Percentiles rank a stretch among this genome's conserved stretches.
Conservation (phyloP, 1,140 invertebrate genomes). For the Drosophila nebulosa region DNA sequence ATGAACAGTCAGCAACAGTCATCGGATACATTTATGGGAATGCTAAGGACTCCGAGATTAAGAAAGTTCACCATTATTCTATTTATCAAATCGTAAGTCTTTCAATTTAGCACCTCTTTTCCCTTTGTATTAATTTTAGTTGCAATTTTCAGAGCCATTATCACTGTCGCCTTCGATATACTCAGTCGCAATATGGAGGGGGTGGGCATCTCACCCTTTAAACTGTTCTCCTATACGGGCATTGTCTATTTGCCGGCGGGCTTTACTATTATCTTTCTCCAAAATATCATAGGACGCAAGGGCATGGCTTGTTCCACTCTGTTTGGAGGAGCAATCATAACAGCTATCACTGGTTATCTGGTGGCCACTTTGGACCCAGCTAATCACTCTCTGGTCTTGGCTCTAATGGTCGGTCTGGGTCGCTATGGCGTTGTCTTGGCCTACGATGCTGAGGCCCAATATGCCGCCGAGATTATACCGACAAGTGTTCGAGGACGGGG, state of each 20-base stretch:
- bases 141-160: constrained; percentile 81
- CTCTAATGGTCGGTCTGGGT: constrained; percentile 82
- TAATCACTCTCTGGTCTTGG: constrained; percentile 51
- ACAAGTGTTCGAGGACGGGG: constrained; percentile 84
- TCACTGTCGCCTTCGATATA: constrained; percentile 84
- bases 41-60: constrained; percentile 82
- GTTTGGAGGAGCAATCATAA: constrained; percentile 82
- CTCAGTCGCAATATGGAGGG: constrained; percentile 84
- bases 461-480: constrained; percentile 85
- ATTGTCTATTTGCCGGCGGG: constrained; percentile 83
- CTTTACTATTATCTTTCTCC: constrained; percentile 82
- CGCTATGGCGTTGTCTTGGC: constrained; percentile 84
- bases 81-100: constrained; percentile 84
- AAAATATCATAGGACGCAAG: constrained; percentile 84
- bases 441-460: constrained; percentile 85
- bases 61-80: constrained; percentile 83
- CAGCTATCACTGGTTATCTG: constrained; percentile 68
- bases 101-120: background rate
- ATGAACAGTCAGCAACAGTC: constrained; percentile 35
- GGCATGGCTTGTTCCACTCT: constrained; percentile 83
- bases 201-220: constrained; percentile 83
- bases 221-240: constrained; percentile 83
- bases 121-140: background rate
- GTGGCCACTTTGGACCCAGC: constrained; percentile 64
- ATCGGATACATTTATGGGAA: constrained; percentile 79